phyloP scores from a whole-genome alignment of 2,113 vertebrate species.

The Tursiops truncatus region DNA sequence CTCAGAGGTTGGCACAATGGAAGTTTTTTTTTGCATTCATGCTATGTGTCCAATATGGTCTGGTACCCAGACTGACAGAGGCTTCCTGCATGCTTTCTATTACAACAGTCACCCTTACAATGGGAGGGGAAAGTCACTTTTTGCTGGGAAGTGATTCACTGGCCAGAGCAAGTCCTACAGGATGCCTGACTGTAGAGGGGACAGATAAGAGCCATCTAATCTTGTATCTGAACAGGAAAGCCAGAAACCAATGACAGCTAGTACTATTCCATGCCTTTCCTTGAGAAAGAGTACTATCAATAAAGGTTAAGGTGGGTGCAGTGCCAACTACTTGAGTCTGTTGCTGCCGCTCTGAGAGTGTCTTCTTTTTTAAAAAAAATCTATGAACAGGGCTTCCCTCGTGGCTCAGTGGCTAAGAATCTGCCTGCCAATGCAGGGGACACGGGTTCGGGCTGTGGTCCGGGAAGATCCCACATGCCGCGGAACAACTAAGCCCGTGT shows the following conservation, averaged over 20 bases:
- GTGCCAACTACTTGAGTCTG: no score
- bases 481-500: no score
- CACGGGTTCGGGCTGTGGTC: no score
- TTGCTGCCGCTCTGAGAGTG: neutral
- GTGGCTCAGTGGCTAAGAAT: no score
- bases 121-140: neutral
- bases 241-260: neutral
- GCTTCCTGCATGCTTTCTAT: neutral
- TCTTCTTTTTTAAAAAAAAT: neutral
- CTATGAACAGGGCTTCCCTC: neutral
- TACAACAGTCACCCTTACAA: neutral
- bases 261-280: neutral
- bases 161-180: neutral
- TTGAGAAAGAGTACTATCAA: neutral
- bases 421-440: no score
- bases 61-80: neutral
- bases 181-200: neutral
- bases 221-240: neutral
- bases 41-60: fast-evolving
- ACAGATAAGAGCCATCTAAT: neutral
- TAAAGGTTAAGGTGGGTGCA: neutral
- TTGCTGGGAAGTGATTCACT: neutral
- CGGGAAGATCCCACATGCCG: no score
- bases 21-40: neutral
- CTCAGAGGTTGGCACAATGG: neutral